Base-by-base conservation (phyloP, 2,113 vertebrate genomes). In the Pteronura brasiliensis region DNA sequence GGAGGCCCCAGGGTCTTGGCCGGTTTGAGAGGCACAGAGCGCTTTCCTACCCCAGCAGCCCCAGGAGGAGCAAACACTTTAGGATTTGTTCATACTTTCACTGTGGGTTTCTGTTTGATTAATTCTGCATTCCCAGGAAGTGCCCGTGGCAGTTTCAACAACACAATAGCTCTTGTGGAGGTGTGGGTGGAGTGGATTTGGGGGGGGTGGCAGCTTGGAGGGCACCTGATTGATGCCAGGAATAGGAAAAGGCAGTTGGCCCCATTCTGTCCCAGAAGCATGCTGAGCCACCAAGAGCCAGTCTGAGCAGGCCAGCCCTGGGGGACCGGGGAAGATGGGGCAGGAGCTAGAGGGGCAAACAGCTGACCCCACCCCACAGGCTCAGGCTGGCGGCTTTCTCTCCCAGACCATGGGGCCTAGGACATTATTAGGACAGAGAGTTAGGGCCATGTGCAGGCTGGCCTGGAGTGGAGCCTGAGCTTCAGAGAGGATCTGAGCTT, bases 31-130 rank as follows among this genome's bases (percentile, higher is more conserved):
- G 34, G 36, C 57, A 31, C 29, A 47, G 20, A 44, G 72, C 23
- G 1, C 21, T 49, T 39, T 76, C 55, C 55, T 61, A 7, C 12
- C 36, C n/a, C 7, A 10, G 72, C 44, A 67, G 42, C n/a, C 39
- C 52, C 4, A 0, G 63, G 61, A 69, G n/a, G 74, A 94, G 90
- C 95, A 97, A 98, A 98, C 95, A 96, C 98, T 98, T 95, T 1
- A 39, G 72, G 61, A 86, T 93, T 93, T 96, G 92, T 42, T 95
- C 79, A 96, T 57, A 84, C 67, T 93, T 92, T 96, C 79, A 36
- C 42, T 87, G 87, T 89, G 92, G 47, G 93, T 95, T 96, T 98
- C 83, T 98, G 80, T 98, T 97, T 98, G 94, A 47, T 27, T 47
- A 97, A 93, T 80, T 81, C 65, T 84, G n/a, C 0, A 1, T 74